Conservation (phyloP, 2,113 vertebrate species). For the Megaceryle torquata region DNA sequence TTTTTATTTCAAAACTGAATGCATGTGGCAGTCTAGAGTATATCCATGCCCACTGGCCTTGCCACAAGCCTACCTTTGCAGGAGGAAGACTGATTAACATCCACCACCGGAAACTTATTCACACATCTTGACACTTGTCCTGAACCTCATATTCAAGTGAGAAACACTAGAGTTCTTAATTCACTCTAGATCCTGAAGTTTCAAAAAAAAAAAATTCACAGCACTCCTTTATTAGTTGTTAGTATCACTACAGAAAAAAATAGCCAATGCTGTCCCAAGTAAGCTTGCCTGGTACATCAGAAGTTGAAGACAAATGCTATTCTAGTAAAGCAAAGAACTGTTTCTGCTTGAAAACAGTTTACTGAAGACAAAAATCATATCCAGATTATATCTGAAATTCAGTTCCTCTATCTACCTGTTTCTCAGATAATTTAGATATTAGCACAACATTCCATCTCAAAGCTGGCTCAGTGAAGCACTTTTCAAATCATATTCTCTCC, state of each 20-base stretch:
- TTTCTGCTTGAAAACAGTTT: not conserved
- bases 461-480: not conserved
- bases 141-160: not conserved
- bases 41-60: not conserved
- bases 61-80: not conserved
- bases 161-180: not conserved
- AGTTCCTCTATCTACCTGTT: not conserved
- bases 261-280: not conserved
- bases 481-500: not conserved
- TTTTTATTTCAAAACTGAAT: not conserved
- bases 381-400: not conserved
- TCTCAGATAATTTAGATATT: not conserved
- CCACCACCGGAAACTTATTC: not conserved
- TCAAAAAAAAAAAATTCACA: not conserved
- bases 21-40: not conserved
- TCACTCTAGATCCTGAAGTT: not conserved
- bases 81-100: not conserved
- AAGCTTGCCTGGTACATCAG: accelerated
- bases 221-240: not conserved
- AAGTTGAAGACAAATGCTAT: not conserved
- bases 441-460: not conserved
- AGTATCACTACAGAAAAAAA: not conserved
- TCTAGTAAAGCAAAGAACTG: not conserved
- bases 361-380: not conserved
- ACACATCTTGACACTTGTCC: not conserved